Base-by-base conservation (phyloP, 2,113 vertebrate species). In the Dissostichus mawsoni region DNA sequence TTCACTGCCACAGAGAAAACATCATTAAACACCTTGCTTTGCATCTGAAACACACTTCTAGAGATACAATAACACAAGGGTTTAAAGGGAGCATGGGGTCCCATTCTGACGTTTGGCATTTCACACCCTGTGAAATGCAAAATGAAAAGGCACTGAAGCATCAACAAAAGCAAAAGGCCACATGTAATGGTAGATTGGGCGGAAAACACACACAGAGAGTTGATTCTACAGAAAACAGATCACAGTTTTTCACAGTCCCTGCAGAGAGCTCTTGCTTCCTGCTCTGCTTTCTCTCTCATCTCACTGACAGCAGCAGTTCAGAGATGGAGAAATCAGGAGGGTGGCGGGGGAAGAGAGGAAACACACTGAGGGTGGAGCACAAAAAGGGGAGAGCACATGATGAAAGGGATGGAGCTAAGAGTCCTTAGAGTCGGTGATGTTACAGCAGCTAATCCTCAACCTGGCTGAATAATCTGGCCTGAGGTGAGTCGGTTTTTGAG, bases 191-290 rank as follows among this genome's bases (percentile, higher is more conserved):
- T 16, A 51, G 81, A 80, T 61, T 13, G 33, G 0, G 47, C 0
- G 72, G 75, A 14, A 71, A 41, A 65, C 70, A 82, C 68, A 85
- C 68, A 66, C 62, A 5, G 23, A 25, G 45, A 52, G 64, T 87
- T 78, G 80, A 87, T 87, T 82, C 52, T 63, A 58, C 64, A 41
- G 62, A 45, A 70, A 80, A 80, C 53, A 81, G 84, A 90, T 89
- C 67, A 78, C 62, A 90, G 84, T 36, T 36, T 59, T 52, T 68
- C 66, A n/a, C 23, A 68, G 23, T 71, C 80, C 74, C 87, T 1
- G 16, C 77, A 61, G 80, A 80, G 85, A 79, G 50, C 52, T 51
- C 20, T 16, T 3, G 57, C 51, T 68, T 81, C 76, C 81, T 70
- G 20, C 58, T 68, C 65, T 29, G 29, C 56, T 7, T 1, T 29